These are phyloP conservation scores for Pelvicachromis taeniatus DNA, from an alignment of 2,113 vertebrate species.

Conservation along the genomic window DNA sequence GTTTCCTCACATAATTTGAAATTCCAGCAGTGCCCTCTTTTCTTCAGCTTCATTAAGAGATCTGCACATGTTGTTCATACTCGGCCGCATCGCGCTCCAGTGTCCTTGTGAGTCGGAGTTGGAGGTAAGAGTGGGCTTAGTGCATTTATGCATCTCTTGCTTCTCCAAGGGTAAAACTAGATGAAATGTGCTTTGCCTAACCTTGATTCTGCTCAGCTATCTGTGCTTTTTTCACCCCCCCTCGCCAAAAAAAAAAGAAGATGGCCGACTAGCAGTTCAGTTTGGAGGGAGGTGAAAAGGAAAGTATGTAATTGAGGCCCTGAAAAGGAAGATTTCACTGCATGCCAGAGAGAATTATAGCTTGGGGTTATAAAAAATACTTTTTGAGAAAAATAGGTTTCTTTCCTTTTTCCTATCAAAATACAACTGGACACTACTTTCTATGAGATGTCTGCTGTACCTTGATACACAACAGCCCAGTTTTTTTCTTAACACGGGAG, in stretches of 20 bases:
- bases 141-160: background rate
- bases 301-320: slow-evolving; percentile 50
- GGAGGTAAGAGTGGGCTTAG: background rate
- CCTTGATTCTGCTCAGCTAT: slow-evolving; percentile 26
- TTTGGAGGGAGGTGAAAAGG: background rate
- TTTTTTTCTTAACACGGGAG: slow-evolving; percentile 10
- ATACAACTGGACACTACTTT: background rate
- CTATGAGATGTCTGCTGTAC: background rate
- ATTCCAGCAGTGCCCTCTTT: background rate
- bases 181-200: slow-evolving; percentile 33
- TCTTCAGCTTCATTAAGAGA: slow-evolving; percentile 39
- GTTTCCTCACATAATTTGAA: background rate
- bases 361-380: background rate
- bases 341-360: slow-evolving; percentile 45
- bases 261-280: slow-evolving; percentile 18
- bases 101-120: slow-evolving; percentile 52
- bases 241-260: background rate
- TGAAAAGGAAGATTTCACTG: slow-evolving; percentile 20
- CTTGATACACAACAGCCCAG: slow-evolving; percentile 4
- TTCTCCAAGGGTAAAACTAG: slow-evolving; percentile 18
- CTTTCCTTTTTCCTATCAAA: background rate
- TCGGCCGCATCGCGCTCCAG: background rate
- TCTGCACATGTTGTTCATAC: slow-evolving; percentile 14
- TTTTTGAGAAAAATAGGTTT: background rate
- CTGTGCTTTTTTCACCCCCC: background rate